A percentile compares a stretch with the other conserved stretches of the same genome.
Conservation (phyloP, 2,797 vertebrate genomes). For the Helarctos malayanus region DNA sequence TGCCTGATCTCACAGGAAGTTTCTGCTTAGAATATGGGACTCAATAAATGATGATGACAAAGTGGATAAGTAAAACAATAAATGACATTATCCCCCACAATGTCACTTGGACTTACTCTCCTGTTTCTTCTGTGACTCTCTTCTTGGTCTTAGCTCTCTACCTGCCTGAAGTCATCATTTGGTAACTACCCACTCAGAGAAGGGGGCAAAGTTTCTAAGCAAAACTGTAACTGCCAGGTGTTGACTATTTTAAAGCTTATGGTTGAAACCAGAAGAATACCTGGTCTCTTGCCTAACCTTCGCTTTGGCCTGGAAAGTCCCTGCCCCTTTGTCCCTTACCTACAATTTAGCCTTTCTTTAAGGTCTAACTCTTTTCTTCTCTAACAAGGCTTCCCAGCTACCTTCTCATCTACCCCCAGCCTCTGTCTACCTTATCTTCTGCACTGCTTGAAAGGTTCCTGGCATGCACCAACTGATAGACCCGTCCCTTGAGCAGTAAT, state of each 20-base stretch:
- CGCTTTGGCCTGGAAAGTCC: neutral
- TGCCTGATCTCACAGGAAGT: neutral
- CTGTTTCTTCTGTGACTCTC: neutral
- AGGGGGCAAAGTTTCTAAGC: neutral
- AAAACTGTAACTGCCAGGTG: slow-evolving; percentile 30
- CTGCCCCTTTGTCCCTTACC: neutral
- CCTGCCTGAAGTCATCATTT: slow-evolving; percentile 3
- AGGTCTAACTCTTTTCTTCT: neutral
- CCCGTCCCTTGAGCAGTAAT: neutral
- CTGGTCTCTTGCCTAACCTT: slow-evolving; percentile 15
- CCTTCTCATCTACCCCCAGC: neutral
- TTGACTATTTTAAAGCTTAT: slow-evolving; percentile 26
- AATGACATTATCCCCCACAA: neutral
- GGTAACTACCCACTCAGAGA: neutral
- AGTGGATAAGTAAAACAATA: neutral
- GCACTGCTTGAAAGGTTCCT: neutral
- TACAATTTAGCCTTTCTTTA: neutral
- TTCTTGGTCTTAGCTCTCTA: neutral
- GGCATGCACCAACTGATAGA: neutral
- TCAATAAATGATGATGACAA: neutral
- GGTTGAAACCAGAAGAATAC: slow-evolving; percentile 53
- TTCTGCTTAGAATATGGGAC: neutral
- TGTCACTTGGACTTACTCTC: neutral
- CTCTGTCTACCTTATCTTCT: neutral
- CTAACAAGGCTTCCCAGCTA: neutral